Conservation (phyloP, 2,113 vertebrate genomes). For the Mustela nigripes region DNA sequence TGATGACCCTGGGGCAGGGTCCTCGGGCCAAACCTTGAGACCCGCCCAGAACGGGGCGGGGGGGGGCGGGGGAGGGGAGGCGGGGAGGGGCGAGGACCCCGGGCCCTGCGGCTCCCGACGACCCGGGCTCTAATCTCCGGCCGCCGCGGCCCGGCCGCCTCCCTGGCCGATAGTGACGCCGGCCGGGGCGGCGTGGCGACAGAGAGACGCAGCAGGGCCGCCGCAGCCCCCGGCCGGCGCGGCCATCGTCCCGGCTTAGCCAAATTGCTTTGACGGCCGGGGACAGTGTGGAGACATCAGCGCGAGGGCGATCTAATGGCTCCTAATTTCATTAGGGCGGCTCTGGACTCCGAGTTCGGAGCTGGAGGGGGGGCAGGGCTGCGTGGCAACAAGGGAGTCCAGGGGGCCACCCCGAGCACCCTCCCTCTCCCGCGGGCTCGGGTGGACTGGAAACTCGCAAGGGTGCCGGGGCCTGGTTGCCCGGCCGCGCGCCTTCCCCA, state of each 20-base stretch:
- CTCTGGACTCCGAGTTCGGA: slow-evolving; percentile 85
- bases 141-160: slow-evolving; percentile 41
- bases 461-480: neutral
- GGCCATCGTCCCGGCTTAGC: slow-evolving; percentile 87
- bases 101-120: neutral
- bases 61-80: neutral
- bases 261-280: slow-evolving; percentile 93
- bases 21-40: neutral
- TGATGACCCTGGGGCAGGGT: slow-evolving; percentile 47
- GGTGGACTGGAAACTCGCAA: neutral
- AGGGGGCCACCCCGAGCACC: fast-evolving
- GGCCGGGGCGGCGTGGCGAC: slow-evolving; percentile 85
- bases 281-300: slow-evolving; percentile 86
- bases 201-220: slow-evolving; percentile 85
- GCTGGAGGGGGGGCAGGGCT: neutral
- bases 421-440: neutral
- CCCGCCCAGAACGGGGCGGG: fast-evolving
- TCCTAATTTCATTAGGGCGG: slow-evolving; percentile 90
- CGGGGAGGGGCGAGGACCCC: fast-evolving
- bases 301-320: slow-evolving; percentile 90
- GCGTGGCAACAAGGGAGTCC: neutral
- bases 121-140: slow-evolving; percentile 78
- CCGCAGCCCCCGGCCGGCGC: slow-evolving; percentile 84
- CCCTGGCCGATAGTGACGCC: slow-evolving; percentile 58
- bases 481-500: neutral